Base-by-base conservation (phyloP, 2,113 vertebrate species). In the Ammospiza nelsoni region DNA sequence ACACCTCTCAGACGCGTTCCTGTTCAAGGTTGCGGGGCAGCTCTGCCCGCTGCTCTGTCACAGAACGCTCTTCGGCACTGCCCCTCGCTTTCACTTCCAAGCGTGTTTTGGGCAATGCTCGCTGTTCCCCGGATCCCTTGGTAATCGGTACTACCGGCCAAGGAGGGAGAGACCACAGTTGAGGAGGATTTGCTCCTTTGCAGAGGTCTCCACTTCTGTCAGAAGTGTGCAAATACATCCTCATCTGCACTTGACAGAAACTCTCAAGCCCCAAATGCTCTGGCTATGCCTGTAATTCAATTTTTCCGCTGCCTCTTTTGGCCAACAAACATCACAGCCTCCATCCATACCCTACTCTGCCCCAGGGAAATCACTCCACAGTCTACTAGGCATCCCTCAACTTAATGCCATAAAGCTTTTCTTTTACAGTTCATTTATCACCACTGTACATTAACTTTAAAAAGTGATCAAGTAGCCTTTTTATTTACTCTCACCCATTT, bases 261-360 rank as follows among this genome's bases (percentile, higher is more conserved):
- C 65, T 35, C 68, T 71, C 43, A 24, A 92, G 61, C 35, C 65
- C 76, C 57, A 39, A 39, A 51, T 3, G 31, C 83, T 92, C 13
- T 8, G 63, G 51, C 61, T 84, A 44, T 3, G 61, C 44, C 65
- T 68, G 65, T 77, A 91, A 48, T 90, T 78, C 80, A 39, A 0
- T 57, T 90, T 91, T 93, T 89, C 80, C 5, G 12, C 91, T 84
- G 91, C 94, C 76, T 86, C 92, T 80, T 54, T 88, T 59, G 86
- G 89, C 76, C 51, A 52, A 5, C 35, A 63, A 81, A 78, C 59
- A 63, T 15, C 68, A 6, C 61, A 18, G 73, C 27, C 79, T 80
- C 59, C 59, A 43, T 69, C 80, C 11, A 0, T 46, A 62, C 37
- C 69, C 69, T 69, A 39, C 37, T 74, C 73, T 43, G 25, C 75